Evolutionary conservation across 2,113 vertebrate species (phyloP), one percentile per base, ranked within the genome.

Genomic region (Boulengeromyrus knoepffleri): DNA sequence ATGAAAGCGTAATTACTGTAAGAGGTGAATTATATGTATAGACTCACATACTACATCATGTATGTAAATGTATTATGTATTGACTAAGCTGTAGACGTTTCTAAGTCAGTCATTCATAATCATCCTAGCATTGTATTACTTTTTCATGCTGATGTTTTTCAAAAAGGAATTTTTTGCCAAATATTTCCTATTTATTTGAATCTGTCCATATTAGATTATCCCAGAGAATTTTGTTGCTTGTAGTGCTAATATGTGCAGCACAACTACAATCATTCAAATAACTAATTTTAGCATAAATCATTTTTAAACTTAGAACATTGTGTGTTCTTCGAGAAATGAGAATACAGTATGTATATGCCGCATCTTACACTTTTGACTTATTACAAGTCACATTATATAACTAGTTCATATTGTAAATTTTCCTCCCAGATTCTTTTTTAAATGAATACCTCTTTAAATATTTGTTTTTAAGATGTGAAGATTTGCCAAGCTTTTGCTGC

Each of bases 261-360:
- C 92, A 97, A 96, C 97, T 96, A 96, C 96, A 97, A 96, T 97
- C 97, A 99, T 98, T 99, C 97, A 98, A 98, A 98, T 97, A 99
- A 96, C 97, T 99, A 98, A 99, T 99, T 99, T 99, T 99, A 99
- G 96, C 97, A 97, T 97, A 98, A 97, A 99, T 97, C 97, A 97
- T 98, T 97, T 99, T 99, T 96, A 97, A 98, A 98, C 96, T 96
- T 95, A 96, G 95, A 94, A 93, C 91, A 92, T 70, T 91, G 91
- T 2, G 92, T 91, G 95, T 93, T 90, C 92, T 89, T 92, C 91
- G 91, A 91, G 84, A 89, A 93, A 89, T 50, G 87, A 90, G 53
- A 86, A 88, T 47, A n/a, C n/a, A n/a, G n/a, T n/a, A 74, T 88
- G 86, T 90, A 58, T 90, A 88, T 84, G 77, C 70, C 53, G 27